phyloP scores from a whole-genome alignment of 2,113 vertebrate species.

The Paedocypris sp. region DNA sequence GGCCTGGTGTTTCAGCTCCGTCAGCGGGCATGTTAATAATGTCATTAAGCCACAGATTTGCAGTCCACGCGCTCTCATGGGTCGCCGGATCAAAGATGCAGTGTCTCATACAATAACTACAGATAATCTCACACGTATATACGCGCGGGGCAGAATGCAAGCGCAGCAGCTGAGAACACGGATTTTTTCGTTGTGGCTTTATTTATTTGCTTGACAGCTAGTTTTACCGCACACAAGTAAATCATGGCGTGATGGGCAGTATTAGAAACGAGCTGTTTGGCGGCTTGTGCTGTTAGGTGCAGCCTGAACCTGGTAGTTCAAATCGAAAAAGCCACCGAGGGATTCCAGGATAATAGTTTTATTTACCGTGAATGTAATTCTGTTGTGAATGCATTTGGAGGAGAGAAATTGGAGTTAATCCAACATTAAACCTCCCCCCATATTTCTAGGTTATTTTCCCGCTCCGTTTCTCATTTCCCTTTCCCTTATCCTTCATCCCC shows the following conservation, averaged over 20 bases:
- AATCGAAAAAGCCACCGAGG: background rate
- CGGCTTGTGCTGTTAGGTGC: background rate
- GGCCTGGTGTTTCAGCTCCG: slow-evolving; percentile 11
- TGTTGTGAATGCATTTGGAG: slow-evolving; percentile 10
- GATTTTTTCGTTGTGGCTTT: slow-evolving; percentile 9
- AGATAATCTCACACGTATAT: slow-evolving; percentile 23
- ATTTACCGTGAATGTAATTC: slow-evolving; percentile 17
- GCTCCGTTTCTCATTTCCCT: background rate
- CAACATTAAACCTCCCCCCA: background rate
- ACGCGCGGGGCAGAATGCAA: slow-evolving; percentile 1
- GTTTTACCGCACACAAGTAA: slow-evolving; percentile 8
- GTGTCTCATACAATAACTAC: slow-evolving; percentile 25
- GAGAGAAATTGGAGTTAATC: slow-evolving; percentile 18
- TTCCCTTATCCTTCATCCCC: background rate
- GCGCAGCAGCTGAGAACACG: slow-evolving; percentile 3
- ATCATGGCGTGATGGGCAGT: background rate
- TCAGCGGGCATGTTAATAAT: slow-evolving; percentile 45
- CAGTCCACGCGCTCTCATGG: slow-evolving; percentile 37
- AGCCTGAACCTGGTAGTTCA: background rate
- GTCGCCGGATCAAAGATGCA: slow-evolving; percentile 46
- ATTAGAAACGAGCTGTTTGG: background rate
- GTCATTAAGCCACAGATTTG: slow-evolving; percentile 39
- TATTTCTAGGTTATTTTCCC: slow-evolving; percentile 35
- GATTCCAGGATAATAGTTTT: slow-evolving; percentile 12
- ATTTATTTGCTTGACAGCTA: slow-evolving; percentile 16